phyloP scores from a whole-genome alignment of 1,140 invertebrate species.

The Stegodyphus dumicola region DNA sequence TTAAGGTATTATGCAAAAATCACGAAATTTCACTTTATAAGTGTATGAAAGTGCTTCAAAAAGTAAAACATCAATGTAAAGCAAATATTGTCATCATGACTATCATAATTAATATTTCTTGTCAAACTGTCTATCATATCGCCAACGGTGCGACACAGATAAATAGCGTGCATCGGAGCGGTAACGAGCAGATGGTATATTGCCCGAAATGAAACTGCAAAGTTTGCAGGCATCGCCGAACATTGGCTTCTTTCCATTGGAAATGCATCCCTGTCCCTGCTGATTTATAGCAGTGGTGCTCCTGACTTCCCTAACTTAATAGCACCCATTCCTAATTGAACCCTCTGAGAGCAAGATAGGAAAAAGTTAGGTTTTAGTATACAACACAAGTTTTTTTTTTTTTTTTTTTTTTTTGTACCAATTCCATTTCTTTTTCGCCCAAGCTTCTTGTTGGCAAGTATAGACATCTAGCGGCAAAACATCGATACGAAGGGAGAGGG shows the following conservation, averaged over 20 bases:
- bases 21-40: too few species aligned
- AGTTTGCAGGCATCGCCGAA: neutral
- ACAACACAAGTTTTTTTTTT: neutral
- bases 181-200: constrained; percentile 8
- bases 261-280: neutral
- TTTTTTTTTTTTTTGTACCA: too few species aligned
- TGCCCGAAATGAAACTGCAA: neutral
- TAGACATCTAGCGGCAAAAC: too few species aligned
- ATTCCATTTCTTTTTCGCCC: too few species aligned
- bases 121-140: too few species aligned
- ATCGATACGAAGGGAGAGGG: too few species aligned
- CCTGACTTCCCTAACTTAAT: constrained; percentile 4
- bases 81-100: neutral
- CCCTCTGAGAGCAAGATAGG: neutral
- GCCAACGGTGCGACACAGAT: too few species aligned
- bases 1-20: too few species aligned
- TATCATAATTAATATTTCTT: neutral
- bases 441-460: too few species aligned
- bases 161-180: too few species aligned
- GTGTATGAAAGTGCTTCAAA: neutral
- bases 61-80: neutral
- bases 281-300: constrained; percentile 6
- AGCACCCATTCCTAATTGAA: constrained; percentile 13
- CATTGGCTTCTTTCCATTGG: constrained; percentile 21
- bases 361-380: constrained; percentile 13